phyloP scores from a whole-genome alignment of 2,888 invertebrate species.

The Epinotia brunnichana region DNA sequence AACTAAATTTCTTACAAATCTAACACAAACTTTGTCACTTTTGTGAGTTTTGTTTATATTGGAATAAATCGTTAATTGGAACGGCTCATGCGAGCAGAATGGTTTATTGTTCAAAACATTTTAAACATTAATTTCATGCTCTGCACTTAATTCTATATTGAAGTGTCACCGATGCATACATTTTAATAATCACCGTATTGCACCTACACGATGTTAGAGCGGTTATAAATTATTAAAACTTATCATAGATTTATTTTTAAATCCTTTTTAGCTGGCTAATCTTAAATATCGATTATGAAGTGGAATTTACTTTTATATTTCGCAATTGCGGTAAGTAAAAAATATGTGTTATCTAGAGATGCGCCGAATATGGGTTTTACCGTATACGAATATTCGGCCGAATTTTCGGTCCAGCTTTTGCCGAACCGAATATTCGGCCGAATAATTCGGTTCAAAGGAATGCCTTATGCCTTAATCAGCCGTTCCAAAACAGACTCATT shows the following conservation, averaged over 20 bases:
- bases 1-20: too few relatives aligned
- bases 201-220: not conserved
- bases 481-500: too few relatives aligned
- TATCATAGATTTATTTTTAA: not conserved
- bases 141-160: conserved; percentile 36
- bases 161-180: conserved; percentile 28
- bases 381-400: too few relatives aligned
- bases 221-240: not conserved
- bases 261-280: not conserved
- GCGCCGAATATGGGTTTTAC: too few relatives aligned
- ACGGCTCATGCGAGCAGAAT: conserved; percentile 1
- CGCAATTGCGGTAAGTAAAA: conserved; percentile 9
- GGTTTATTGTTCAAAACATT: conserved; percentile 18
- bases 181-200: conserved; percentile 1
- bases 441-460: too few relatives aligned
- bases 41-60: too few relatives aligned
- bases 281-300: not conserved
- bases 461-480: too few relatives aligned
- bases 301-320: conserved; percentile 15
- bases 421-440: too few relatives aligned
- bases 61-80: conserved; percentile 2
- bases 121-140: conserved; percentile 38
- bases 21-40: not conserved
- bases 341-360: too few relatives aligned
- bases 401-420: too few relatives aligned